phyloP scores from a whole-genome alignment of 2,113 vertebrate species.

The Myanophis thanlyinensis region DNA sequence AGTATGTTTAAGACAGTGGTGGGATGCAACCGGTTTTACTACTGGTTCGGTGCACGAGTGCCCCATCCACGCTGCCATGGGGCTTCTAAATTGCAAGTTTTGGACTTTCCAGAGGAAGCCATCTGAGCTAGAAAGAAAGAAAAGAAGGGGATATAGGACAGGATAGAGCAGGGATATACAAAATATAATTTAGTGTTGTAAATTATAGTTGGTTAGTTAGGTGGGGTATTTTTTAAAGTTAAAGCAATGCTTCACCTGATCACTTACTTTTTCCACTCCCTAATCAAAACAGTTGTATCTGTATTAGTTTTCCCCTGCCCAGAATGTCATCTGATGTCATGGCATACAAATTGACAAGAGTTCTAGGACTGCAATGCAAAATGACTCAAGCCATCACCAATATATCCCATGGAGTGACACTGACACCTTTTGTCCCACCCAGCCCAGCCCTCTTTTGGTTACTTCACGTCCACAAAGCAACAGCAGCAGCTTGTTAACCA shows the following conservation, averaged over 20 bases:
- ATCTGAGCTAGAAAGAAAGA: too few relatives aligned
- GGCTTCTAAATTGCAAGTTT: too few relatives aligned
- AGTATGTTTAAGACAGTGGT: neutral
- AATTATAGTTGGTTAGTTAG: neutral
- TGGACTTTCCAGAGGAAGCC: too few relatives aligned
- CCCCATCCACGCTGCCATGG: too few relatives aligned
- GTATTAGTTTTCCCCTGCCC: neutral
- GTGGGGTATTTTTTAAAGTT: accelerated
- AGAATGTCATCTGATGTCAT: neutral
- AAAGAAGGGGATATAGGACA: too few relatives aligned
- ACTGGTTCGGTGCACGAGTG: too few relatives aligned
- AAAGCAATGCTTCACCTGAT: neutral
- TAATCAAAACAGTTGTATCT: neutral
- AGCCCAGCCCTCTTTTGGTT: neutral
- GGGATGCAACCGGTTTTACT: too few relatives aligned
- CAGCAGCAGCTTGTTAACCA: conserved; percentile 14
- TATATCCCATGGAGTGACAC: neutral
- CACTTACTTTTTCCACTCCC: neutral
- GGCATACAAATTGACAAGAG: neutral
- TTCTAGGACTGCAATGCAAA: conserved; percentile 10
- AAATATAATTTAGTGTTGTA: neutral
- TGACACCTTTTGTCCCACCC: neutral
- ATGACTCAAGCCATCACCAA: neutral
- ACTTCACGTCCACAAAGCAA: neutral
- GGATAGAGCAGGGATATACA: too few relatives aligned